Conservation (phyloP, 1,140 invertebrate genomes). For the Triops longicaudatus region DNA sequence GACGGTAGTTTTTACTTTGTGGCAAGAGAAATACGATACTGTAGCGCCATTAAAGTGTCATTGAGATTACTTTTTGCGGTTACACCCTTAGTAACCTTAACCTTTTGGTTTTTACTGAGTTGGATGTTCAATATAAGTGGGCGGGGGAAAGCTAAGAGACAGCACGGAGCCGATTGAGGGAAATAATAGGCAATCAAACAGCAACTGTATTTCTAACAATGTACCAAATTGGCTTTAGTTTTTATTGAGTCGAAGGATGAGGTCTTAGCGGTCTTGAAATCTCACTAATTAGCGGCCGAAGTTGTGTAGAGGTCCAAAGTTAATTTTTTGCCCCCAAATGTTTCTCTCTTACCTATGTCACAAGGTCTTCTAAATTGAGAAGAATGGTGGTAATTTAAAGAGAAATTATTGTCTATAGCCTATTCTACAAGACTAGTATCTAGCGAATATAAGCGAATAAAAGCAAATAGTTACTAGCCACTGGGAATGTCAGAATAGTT, state of each 20-base stretch:
- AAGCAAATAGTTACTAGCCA: no score
- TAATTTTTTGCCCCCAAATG: no score
- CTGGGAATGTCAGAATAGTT: no score
- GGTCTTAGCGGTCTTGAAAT: background rate
- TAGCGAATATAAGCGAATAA: no score
- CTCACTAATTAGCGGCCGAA: background rate
- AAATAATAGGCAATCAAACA: constrained; percentile 12
- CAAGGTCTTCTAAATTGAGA: no score
- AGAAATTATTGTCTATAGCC: no score
- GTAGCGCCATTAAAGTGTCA: background rate
- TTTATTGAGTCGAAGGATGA: background rate
- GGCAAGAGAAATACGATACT: background rate
- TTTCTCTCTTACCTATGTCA: no score
- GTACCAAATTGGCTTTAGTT: background rate
- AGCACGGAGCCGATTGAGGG: background rate
- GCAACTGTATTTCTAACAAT: constrained; percentile 1
- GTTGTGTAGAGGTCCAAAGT: no score
- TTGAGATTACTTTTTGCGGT: background rate
- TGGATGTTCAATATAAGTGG: background rate
- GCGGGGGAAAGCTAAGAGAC: background rate
- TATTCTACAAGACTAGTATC: no score
- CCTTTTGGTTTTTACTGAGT: no score
- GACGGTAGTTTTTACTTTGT: background rate
- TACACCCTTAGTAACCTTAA: background rate
- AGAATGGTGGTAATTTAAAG: no score